phyloP scores from a whole-genome alignment of 2,113 vertebrate species.

The Uria lomvia region DNA sequence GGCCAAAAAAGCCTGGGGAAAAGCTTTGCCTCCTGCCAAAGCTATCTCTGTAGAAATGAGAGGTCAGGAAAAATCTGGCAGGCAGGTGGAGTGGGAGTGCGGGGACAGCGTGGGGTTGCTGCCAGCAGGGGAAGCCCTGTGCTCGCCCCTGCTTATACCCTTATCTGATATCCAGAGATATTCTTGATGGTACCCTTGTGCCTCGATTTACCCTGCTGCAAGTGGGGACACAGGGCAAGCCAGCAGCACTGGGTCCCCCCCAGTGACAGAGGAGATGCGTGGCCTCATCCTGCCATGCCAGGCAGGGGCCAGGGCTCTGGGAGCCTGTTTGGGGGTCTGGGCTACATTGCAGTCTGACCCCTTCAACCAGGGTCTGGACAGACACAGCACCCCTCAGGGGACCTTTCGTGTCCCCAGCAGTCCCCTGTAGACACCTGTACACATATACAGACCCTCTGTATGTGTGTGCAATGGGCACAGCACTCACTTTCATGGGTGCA shows the following conservation, averaged over 20 bases:
- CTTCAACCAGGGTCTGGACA: not conserved
- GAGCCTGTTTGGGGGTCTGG: not conserved
- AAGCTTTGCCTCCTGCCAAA: not conserved
- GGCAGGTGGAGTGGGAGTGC: too few relatives aligned
- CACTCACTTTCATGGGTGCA: not conserved
- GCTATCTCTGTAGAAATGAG: not conserved
- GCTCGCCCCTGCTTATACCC: not conserved
- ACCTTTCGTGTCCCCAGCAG: rapidly evolving
- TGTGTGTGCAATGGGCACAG: not conserved
- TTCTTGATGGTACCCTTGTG: too few relatives aligned
- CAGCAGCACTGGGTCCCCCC: not conserved
- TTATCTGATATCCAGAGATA: not conserved
- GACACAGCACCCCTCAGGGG: not conserved
- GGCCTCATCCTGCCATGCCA: not conserved
- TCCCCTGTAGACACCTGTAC: not conserved
- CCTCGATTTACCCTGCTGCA: not conserved
- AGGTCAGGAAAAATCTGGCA: not conserved
- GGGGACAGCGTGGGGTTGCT: not conserved
- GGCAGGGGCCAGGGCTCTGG: not conserved
- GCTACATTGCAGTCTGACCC: not conserved
- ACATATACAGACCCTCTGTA: not conserved
- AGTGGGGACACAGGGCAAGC: not conserved
- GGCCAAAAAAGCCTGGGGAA: not conserved
- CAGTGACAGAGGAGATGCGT: not conserved
- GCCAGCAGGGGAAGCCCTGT: not conserved